Conservation (phyloP, 2,113 vertebrate genomes). For the Syngnathus scovelli region DNA sequence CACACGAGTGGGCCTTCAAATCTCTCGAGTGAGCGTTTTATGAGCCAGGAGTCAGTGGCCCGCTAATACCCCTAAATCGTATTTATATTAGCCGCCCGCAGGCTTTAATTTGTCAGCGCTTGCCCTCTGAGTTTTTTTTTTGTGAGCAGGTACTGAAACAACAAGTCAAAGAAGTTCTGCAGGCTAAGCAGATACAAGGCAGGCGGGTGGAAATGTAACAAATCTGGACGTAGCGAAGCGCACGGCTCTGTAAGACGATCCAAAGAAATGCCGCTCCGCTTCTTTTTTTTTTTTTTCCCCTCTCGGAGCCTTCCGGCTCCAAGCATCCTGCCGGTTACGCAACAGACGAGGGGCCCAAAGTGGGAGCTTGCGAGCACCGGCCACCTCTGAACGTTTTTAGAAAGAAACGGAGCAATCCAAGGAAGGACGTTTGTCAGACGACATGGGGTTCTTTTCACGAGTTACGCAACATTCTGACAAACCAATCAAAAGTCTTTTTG, state of each 20-base stretch:
- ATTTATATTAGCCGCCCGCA: neutral
- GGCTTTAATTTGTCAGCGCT: neutral
- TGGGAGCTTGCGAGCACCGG: conserved; percentile 38
- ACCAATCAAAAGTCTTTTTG: neutral
- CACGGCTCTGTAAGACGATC: conserved; percentile 27
- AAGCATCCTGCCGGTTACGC: conserved; percentile 58
- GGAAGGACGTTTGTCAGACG: neutral
- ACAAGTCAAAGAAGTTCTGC: neutral
- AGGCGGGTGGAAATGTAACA: conserved; percentile 12
- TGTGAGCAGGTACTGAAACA: neutral
- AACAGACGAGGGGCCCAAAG: conserved; percentile 53
- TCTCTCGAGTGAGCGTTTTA: neutral
- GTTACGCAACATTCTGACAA: neutral
- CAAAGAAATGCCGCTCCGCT: conserved; percentile 32
- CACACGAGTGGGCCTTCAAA: neutral
- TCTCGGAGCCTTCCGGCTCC: conserved; percentile 23
- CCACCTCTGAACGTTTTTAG: conserved; percentile 12
- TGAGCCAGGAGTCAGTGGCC: neutral
- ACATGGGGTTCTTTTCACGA: neutral
- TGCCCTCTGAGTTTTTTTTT: neutral
- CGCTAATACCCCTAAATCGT: neutral
- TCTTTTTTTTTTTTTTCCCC: neutral
- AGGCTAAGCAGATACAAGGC: neutral
- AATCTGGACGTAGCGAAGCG: conserved; percentile 12
- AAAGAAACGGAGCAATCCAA: neutral